Evolutionary conservation across 2,888 invertebrate species (phyloP), one percentile per base, ranked within the genome.

Genomic region (Amblyteles armatorius): DNA sequence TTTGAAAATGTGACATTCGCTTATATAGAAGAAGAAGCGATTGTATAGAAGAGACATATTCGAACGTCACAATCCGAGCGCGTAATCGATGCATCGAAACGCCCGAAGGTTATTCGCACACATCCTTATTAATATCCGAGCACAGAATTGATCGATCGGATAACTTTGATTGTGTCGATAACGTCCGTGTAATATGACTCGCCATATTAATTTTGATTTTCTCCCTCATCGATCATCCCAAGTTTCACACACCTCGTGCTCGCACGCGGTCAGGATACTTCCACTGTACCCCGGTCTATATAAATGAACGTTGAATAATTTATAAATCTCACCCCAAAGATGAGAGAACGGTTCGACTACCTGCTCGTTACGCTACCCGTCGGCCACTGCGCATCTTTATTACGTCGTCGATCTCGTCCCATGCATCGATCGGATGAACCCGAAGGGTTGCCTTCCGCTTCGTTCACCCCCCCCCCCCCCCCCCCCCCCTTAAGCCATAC

Each of bases 291-390:
- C 48, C 48, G 7, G 69, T 69, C 16, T 55, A 9, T 22, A 65
- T 74, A 57, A 29, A 72, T n/a, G 72, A 81, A 50, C 81, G 81
- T 84, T 81, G 81, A 84, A 84, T 81, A 73, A 84, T 81, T 84
- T 73, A 81, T 81, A 44, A 16, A 65, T 52, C 40, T 73, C 60
- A 3, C 40, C 71, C 67, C 67, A 22, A 33, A 76, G 44, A 73
- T 60, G 52, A 77, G 52, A 77, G 67, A 73, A 72, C 48, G 76
- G 57, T 19, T 29, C 67, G 69, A 79, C 67, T 84, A 84, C 84
- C 84, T 84, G 68, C 78, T 63, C 65, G 78, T 72, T 84, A 73
- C 44, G 63, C 26, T 50, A 50, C 68, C 84, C 44, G 11, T 52
- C 65, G 55, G n/a, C 52, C 16, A 52, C 16, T 16, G 50, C 63